A percentile compares a stretch with the other conserved stretches of the same genome.
Evolutionary conservation across 37 sponge, comb jelly and placozoan genomes (phyloP).

Genomic region (Cliona cf. orientalis): DNA sequence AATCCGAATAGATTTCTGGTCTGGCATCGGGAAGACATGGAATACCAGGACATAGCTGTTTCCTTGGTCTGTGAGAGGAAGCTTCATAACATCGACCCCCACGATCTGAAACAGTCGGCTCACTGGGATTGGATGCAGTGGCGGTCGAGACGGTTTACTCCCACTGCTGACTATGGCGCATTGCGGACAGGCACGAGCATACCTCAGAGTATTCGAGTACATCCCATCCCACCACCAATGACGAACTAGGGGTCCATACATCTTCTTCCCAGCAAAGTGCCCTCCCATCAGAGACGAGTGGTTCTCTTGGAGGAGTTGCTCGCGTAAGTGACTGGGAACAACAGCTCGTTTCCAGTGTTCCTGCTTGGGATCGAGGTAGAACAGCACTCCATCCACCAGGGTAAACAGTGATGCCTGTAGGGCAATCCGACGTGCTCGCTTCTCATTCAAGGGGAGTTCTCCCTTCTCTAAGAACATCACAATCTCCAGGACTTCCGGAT

Average conservation of each 20-base stretch:
- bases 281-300: conserved; percentile 50
- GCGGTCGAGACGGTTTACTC: conserved; percentile 22
- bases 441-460: conserved; percentile 35
- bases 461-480: conserved; percentile 29
- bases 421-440: conserved; percentile 17
- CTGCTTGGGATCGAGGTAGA: conserved; percentile 41
- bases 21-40: too few species aligned
- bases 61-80: conserved; percentile 4
- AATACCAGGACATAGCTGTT: conserved; percentile 24
- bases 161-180: conserved; percentile 35
- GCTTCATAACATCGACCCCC: too few species aligned
- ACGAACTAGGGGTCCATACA: conserved; percentile 16
- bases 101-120: too few species aligned
- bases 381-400: conserved; percentile 53
- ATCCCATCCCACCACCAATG: conserved; percentile 70
- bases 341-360: conserved; percentile 44
- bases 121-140: conserved; percentile 66
- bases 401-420: conserved; percentile 20
- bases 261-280: conserved; percentile 57
- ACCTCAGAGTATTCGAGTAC: conserved; percentile 30
- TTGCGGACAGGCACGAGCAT: conserved; percentile 50
- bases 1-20: too few species aligned
- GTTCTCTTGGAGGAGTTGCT: conserved; percentile 46
- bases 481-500: conserved; percentile 29
- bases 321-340: conserved; percentile 50